Evolutionary conservation across 35 echinoderm and acorn worm genomes (phyloP).

Genomic region (Anneissia japonica): DNA sequence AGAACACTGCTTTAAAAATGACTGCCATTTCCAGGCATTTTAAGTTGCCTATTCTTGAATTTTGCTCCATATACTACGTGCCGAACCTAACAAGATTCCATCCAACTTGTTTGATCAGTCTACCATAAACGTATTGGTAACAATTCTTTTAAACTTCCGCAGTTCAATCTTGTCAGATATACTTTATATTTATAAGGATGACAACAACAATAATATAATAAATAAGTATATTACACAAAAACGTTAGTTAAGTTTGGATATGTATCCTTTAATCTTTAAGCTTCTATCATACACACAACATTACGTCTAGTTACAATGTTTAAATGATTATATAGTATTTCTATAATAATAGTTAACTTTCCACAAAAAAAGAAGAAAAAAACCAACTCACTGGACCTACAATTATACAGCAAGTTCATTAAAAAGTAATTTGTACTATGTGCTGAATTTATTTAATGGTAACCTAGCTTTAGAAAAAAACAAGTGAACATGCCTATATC

Average conservation of each 20-base stretch:
- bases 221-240: not conserved
- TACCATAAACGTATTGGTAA: too few species aligned
- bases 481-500: not conserved
- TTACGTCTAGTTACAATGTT: not conserved
- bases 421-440: not conserved
- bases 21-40: too few species aligned
- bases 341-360: not conserved
- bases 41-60: too few species aligned
- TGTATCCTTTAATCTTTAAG: not conserved
- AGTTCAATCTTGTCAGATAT: too few species aligned
- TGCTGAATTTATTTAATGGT: not conserved
- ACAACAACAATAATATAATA: too few species aligned
- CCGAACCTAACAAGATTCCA: too few species aligned
- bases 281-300: not conserved
- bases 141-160: too few species aligned
- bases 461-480: not conserved
- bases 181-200: too few species aligned
- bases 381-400: too few species aligned
- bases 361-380: not conserved
- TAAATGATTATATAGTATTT: not conserved
- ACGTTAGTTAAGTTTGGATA: not conserved
- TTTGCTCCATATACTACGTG: too few species aligned
- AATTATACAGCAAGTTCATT: not conserved
- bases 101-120: too few species aligned
- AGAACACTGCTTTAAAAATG: too few species aligned